Base-by-base conservation (phyloP, 2,888 invertebrate species). In the Metacarcinus magister region DNA sequence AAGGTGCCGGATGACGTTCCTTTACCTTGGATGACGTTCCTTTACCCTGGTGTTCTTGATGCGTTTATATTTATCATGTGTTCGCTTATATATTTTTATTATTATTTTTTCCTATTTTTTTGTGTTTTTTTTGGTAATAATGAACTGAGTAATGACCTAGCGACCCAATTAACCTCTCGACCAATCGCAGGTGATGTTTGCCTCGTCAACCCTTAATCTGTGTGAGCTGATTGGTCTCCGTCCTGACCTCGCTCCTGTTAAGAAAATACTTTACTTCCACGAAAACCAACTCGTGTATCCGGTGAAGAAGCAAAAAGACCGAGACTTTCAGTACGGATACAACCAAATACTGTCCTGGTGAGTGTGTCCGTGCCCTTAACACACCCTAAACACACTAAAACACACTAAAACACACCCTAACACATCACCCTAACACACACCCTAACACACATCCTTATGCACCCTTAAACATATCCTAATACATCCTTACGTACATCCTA, bases 221-320 rank as follows among this genome's bases (percentile, higher is more conserved):
- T 98, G 98, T 16, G 98, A 98, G 97, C 97, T 98, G 43, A 97
- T 98, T 60, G 98, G 98, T 0, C 97, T 98, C 4, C 97, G 98
- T 87, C 98, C 98, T 2, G 98, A 98, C 97, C 97, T 98, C 90
- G 97, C 97, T 0, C 97, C 97, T 0, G 97, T 98, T 60, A 98
- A 98, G 75, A 98, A 98, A 97, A 98, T 98, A 43, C 97, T 98
- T 0, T 98, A 98, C 97, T 98, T 98, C 97, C 98, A 98, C 97
- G 98, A 98, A 97, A 98, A 98, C 97, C 98, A 98, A 97, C 97
- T 98, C 48, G 98, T 98, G 0, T 98, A 98, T 97, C 98, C 98
- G 0, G 98, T 98, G 23, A 98, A 98, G 93, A 98, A 98, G 96
- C 98, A 98, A 0, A 98, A 98, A 97, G 98, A 98, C 90, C 97